Evolutionary conservation across 2,113 vertebrate species (phyloP), one percentile per base, ranked within the genome.

Genomic region (Phalacrocorax brasilianus): DNA sequence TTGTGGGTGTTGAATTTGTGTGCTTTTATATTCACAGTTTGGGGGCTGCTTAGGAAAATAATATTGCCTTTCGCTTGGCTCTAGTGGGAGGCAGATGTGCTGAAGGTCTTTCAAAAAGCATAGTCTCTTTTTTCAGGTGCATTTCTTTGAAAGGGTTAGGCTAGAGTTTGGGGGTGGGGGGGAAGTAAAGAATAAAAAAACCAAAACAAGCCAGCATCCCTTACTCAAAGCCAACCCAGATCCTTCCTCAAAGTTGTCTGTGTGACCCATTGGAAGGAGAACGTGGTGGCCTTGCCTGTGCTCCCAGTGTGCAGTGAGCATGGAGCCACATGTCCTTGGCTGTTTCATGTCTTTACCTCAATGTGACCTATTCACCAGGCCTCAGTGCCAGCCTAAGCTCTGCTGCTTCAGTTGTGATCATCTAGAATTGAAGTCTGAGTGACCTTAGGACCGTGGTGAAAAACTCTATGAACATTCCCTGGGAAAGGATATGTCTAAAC

Each of bases 21-120:
- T 89, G 44, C 56, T 94, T 63, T 35, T 94, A 84, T 96, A 95
- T 94, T 97, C 95, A 90, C 96, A 96, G 96, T 97, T 88, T 94
- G 87, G 35, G 38, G 95, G 42, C 77, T 96, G 38, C 74, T 95
- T 95, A 50, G 93, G 84, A 95, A 94, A 80, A 93, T 85, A 67
- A 58, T 66, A 40, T n/a, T 96, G 59, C 33, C 22, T 66, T 84
- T 87, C 1, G 0, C 33, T 42, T 52, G 56, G 32, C 45, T 89
- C 53, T 58, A 70, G 70, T 62, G 63, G 20, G 58, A 88, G 70
- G 68, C 74, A 91, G 73, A 72, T 85, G 58, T 65, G 42, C 4
- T 61, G 32, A 82, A 78, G 35, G 17, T 45, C 59, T 88, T 79
- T 53, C 0, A 0, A 71, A 92, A 85, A 82, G 52, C 33, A 47